These are phyloP conservation scores for Amniataba percoides DNA, from an alignment of 2,797 vertebrate genomes.

Conservation along the genomic window DNA sequence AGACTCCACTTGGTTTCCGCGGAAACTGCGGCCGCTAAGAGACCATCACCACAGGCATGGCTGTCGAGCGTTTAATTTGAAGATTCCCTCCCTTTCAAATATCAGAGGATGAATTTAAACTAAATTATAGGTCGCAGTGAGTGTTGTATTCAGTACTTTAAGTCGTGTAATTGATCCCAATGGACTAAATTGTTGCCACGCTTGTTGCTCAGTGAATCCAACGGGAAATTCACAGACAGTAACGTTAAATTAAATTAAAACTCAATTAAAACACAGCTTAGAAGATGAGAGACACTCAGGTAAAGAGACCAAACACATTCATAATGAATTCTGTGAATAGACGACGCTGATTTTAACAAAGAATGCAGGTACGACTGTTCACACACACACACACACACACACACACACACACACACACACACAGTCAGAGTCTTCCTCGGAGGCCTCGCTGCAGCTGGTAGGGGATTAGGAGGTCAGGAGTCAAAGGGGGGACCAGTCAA, in stretches of 20 bases:
- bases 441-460: conserved; percentile 68
- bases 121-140: background rate
- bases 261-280: background rate
- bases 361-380: background rate
- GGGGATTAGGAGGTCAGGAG: conserved; percentile 72
- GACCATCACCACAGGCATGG: background rate
- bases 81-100: background rate
- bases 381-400: conserved; percentile 19
- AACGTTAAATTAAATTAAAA: no score
- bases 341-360: background rate
- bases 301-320: no score
- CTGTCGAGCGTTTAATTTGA: background rate
- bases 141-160: background rate
- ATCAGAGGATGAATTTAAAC: conserved; percentile 1
- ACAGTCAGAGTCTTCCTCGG: conserved; percentile 40
- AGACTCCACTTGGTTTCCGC: background rate
- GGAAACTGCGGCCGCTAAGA: background rate
- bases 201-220: conserved; percentile 1
- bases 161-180: background rate
- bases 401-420: conserved; percentile 21
- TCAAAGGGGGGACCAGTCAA: conserved; percentile 64
- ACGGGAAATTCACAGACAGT: background rate
- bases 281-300: background rate
- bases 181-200: background rate
- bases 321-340: background rate